Base-by-base conservation (phyloP, 23 tunicate species). In the Styela clava region DNA sequence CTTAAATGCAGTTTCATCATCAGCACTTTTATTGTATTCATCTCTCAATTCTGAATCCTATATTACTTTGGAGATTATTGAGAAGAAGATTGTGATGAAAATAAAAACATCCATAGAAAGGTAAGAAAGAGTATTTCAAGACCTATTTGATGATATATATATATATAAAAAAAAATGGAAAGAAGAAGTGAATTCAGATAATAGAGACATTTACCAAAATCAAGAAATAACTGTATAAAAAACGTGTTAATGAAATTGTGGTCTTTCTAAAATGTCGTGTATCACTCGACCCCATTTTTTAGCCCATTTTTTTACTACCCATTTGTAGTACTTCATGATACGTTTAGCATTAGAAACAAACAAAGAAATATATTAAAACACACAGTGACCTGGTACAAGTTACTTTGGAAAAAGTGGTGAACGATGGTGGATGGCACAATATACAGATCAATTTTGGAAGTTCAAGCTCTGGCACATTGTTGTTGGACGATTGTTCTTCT, bases 1-100 rank as follows among this genome's bases (percentile, higher is more conserved):
- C n/a, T n/a, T n/a, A n/a, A n/a, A n/a, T 74, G 30, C 72, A 90
- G 96, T 90, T 24, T 74, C 76, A 29, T 30, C 80, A 22, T 67
- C 84, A 25, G 78, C 89, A 71, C 83, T 90, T 1, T 76, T 90
- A 22, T 85, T 86, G 84, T 83, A 85, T 76, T 85, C 83, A 19
- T 83, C 63, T 23, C 7, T 37, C 9, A 32, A 33, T 35, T 23
- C 21, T 1, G 23, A 74, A 0, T n/a, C 74, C 3, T 90, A 86
- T 44, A 80, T 90, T 20, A 81, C 83, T 2, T 26, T 85, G 83
- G 96, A 90, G 62, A 30, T 90, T 32, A 74, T 90, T 72, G 68
- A 85, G 2, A 89, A 86, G 61, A 61, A n/a, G n/a, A 5, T 85
- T 24, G 36, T 84, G 52, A 31, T 90, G 44, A 84, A 26, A 68